Percentiles rank a stretch among this genome's conserved stretches.
Conservation (phyloP, 2,113 vertebrate species). For the Pipa parva region DNA sequence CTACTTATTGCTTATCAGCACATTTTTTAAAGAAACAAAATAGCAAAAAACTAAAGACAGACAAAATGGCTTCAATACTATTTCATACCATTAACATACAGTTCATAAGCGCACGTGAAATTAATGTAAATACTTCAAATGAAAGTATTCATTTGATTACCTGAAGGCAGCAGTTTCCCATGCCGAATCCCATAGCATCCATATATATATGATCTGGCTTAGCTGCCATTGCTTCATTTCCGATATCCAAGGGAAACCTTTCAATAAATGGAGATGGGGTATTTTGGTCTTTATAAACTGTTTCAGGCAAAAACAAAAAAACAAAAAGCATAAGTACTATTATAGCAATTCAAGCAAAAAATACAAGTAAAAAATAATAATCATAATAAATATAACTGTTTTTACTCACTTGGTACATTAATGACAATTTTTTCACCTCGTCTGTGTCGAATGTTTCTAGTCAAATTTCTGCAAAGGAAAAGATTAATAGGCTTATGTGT, state of each 20-base stretch:
- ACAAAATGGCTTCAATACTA: too few species aligned
- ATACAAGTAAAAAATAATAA: neutral
- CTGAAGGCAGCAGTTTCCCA: conserved; percentile 98
- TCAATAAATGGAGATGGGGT: conserved; percentile 86
- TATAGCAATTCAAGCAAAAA: neutral
- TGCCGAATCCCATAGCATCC: conserved; percentile 97
- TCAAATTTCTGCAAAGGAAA: conserved; percentile 76
- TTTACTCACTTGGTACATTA: conserved; percentile 90
- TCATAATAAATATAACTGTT: too few species aligned
- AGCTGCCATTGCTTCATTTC: conserved; percentile 73
- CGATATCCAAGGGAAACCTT: conserved; percentile 80
- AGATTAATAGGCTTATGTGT: neutral
- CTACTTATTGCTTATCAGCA: too few species aligned
- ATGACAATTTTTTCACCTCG: conserved; percentile 94
- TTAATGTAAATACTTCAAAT: too few species aligned
- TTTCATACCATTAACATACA: too few species aligned
- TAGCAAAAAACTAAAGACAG: too few species aligned
- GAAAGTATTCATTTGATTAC: too few species aligned
- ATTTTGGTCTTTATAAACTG: conserved; percentile 91
- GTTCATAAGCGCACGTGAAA: too few species aligned
- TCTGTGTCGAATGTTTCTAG: conserved; percentile 90
- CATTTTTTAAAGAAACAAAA: too few species aligned
- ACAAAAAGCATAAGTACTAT: neutral
- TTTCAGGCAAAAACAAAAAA: conserved; percentile 34
- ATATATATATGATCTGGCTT: conserved; percentile 92